These are phyloP conservation scores for Eristalis tenax DNA, from an alignment of 2,888 invertebrate species.

Conservation along the genomic window DNA sequence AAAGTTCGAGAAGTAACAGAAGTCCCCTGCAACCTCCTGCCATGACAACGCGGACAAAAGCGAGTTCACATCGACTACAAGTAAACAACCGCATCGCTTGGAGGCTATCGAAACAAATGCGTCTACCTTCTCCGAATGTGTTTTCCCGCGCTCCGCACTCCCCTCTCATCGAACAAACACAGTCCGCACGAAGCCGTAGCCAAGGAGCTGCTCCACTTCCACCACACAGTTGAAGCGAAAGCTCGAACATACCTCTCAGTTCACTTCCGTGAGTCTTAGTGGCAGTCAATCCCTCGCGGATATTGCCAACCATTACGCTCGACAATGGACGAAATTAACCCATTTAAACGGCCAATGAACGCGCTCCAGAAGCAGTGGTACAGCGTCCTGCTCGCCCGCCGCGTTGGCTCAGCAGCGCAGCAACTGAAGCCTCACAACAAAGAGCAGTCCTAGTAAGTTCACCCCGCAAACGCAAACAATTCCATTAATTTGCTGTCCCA, in stretches of 20 bases:
- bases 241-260: background rate
- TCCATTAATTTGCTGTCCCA: constrained; percentile 52
- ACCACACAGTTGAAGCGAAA: background rate
- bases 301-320: constrained; percentile 8
- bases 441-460: constrained; percentile 78
- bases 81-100: background rate
- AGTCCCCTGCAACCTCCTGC: background rate
- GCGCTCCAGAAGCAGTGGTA: constrained; percentile 80
- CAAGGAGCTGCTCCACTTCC: background rate
- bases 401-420: constrained; percentile 76
- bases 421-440: constrained; percentile 73
- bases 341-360: constrained; percentile 80
- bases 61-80: background rate
- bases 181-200: background rate
- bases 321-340: constrained; percentile 74
- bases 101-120: background rate
- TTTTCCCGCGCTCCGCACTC: background rate
- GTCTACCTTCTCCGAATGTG: background rate
- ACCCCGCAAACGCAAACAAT: constrained; percentile 32
- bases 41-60: background rate
- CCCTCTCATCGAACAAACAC: background rate
- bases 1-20: background rate
- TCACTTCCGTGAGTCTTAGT: constrained; percentile 8
- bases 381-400: constrained; percentile 78
- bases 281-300: constrained; percentile 12